Conservation (phyloP, 2,797 vertebrate genomes). For the Chiroxiphia lanceolata region DNA sequence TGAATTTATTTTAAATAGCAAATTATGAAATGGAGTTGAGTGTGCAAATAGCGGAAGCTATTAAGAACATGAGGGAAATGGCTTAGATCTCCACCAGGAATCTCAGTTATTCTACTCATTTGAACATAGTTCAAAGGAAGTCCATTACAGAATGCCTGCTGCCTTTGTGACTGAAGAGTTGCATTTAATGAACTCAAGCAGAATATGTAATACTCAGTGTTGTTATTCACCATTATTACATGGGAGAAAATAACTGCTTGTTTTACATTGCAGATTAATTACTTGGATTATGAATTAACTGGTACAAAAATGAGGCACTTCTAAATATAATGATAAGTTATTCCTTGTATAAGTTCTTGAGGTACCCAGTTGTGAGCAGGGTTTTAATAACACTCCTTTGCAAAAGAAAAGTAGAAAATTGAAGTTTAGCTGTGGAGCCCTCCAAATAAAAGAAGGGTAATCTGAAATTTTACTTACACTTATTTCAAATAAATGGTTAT, state of each 20-base stretch:
- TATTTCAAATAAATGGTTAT: conserved; percentile 38
- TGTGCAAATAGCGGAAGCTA: conserved; percentile 19
- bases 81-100: conserved; percentile 34
- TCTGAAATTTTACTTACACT: neutral
- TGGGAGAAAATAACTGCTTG: conserved; percentile 44
- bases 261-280: conserved; percentile 44
- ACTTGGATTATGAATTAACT: conserved; percentile 53
- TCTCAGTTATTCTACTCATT: conserved; percentile 8
- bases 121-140: conserved; percentile 34
- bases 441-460: neutral
- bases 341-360: conserved; percentile 12
- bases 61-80: conserved; percentile 42
- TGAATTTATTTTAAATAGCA: conserved; percentile 37
- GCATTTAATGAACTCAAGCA: conserved; percentile 45
- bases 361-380: neutral
- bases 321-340: conserved; percentile 25
- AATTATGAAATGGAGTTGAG: neutral
- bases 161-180: conserved; percentile 53
- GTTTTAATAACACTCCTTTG: conserved; percentile 41
- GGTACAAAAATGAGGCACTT: conserved; percentile 53
- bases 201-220: conserved; percentile 49
- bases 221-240: conserved; percentile 39
- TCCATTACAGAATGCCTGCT: conserved; percentile 47
- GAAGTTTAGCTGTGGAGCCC: neutral
- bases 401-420: conserved; percentile 40